These are phyloP conservation scores for Amorpha juglandis DNA, from an alignment of 2,888 invertebrate genomes.

Conservation along the genomic window DNA sequence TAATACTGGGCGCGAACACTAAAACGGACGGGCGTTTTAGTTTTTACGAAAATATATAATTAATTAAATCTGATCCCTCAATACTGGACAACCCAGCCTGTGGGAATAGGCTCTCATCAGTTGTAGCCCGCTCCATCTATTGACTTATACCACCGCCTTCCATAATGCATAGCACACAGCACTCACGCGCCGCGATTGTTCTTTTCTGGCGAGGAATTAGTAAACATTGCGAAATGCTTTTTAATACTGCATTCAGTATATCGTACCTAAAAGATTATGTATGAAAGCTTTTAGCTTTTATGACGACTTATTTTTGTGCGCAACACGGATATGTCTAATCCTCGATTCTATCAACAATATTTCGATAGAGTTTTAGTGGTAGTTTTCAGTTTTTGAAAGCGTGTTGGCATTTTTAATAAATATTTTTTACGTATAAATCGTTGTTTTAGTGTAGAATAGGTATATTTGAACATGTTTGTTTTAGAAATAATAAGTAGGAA, in stretches of 20 bases:
- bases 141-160: slow-evolving; percentile 38
- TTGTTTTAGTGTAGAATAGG: too few relatives aligned
- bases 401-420: too few relatives aligned
- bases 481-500: too few relatives aligned
- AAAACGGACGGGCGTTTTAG: too few relatives aligned
- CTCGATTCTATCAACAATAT: slow-evolving; percentile 13
- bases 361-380: too few relatives aligned
- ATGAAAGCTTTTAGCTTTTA: slow-evolving; percentile 52
- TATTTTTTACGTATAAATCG: too few relatives aligned
- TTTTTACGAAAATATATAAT: too few relatives aligned
- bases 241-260: slow-evolving; percentile 70
- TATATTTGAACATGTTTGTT: too few relatives aligned
- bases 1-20: too few relatives aligned
- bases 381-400: too few relatives aligned
- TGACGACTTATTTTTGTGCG: slow-evolving; percentile 23
- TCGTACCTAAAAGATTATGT: slow-evolving; percentile 52
- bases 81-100: too few relatives aligned
- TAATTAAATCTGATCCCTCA: too few relatives aligned
- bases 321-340: slow-evolving; percentile 33
- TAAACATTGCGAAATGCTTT: slow-evolving; percentile 77
- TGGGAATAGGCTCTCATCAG: not conserved
- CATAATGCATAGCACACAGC: slow-evolving; percentile 72
- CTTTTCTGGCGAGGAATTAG: slow-evolving; percentile 77
- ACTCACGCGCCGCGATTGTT: slow-evolving; percentile 71
- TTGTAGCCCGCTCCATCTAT: slow-evolving; percentile 3